These are phyloP conservation scores for Platyrinchus mystaceus DNA, from an alignment of 2,797 vertebrate genomes.

Conservation along the genomic window DNA sequence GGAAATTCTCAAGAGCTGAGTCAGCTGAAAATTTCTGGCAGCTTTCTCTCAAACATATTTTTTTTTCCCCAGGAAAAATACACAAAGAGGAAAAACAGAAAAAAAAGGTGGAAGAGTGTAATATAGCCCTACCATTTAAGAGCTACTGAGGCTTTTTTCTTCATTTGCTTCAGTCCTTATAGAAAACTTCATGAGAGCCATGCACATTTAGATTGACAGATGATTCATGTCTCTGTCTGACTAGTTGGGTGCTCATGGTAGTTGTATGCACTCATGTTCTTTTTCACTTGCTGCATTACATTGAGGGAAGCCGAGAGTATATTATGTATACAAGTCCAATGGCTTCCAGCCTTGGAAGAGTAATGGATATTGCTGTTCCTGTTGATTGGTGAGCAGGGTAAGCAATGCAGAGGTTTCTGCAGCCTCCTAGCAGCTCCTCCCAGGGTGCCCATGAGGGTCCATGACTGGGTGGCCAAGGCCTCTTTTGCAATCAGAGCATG, in stretches of 20 bases:
- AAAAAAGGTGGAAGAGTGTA: neutral
- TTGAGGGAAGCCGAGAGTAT: neutral
- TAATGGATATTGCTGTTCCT: neutral
- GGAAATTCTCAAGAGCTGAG: neutral
- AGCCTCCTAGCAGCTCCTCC: neutral
- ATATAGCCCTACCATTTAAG: neutral
- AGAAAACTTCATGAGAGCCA: neutral
- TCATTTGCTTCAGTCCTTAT: neutral
- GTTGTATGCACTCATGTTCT: neutral
- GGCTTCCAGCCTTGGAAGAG: neutral
- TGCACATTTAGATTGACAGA: neutral
- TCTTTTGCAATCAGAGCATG: neutral
- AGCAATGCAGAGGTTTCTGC: neutral
- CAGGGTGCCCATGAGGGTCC: neutral
- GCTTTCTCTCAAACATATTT: neutral
- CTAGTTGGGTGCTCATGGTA: neutral
- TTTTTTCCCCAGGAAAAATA: neutral
- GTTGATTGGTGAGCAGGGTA: neutral
- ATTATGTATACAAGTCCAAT: neutral
- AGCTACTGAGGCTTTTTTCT: neutral
- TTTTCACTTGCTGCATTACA: neutral
- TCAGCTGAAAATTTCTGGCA: conserved; percentile 4
- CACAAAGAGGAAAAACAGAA: neutral
- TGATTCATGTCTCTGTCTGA: neutral
- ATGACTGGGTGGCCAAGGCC: neutral